Conservation (phyloP, 2,888 invertebrate genomes). For the Pandemis cinnamomeana region DNA sequence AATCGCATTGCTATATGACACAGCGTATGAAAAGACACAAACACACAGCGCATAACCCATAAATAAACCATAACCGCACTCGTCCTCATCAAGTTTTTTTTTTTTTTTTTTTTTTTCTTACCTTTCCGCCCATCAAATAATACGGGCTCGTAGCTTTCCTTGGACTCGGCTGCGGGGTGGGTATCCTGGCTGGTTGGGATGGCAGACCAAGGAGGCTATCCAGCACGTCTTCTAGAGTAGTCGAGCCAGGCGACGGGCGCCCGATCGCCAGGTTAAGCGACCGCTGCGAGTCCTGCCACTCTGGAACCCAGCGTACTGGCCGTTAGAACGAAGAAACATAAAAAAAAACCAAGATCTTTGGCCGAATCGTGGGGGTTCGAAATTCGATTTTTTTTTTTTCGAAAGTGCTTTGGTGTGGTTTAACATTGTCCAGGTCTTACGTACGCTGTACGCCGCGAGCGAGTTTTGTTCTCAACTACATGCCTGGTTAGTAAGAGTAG, state of each 20-base stretch:
- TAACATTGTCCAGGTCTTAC: background rate
- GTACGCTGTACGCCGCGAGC: no score
- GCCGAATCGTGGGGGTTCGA: conserved; percentile 16
- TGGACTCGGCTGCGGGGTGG: conserved; percentile 86
- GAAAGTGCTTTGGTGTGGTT: background rate
- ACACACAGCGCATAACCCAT: no score
- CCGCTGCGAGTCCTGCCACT: conserved; percentile 81
- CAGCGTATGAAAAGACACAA: no score
- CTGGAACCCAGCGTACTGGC: conserved; percentile 60
- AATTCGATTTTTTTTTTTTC: background rate
- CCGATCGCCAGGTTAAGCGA: conserved; percentile 81
- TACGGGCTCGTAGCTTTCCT: conserved; percentile 78
- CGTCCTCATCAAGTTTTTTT: no score
- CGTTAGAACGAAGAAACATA: conserved; percentile 19
- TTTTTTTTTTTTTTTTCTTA: no score
- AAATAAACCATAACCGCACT: no score
- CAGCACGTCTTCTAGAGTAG: conserved; percentile 96
- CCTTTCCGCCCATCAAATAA: conserved; percentile 80
- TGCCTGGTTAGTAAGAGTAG: no score
- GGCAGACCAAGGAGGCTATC: conserved; percentile 96
- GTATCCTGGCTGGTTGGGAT: conserved; percentile 88
- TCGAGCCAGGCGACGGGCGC: conserved; percentile 90
- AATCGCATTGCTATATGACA: no score
- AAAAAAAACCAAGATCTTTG: conserved; percentile 28
- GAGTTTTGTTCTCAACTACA: no score